phyloP scores from a whole-genome alignment of 92 coral and sea anemone genomes.

The Porites lobata region DNA sequence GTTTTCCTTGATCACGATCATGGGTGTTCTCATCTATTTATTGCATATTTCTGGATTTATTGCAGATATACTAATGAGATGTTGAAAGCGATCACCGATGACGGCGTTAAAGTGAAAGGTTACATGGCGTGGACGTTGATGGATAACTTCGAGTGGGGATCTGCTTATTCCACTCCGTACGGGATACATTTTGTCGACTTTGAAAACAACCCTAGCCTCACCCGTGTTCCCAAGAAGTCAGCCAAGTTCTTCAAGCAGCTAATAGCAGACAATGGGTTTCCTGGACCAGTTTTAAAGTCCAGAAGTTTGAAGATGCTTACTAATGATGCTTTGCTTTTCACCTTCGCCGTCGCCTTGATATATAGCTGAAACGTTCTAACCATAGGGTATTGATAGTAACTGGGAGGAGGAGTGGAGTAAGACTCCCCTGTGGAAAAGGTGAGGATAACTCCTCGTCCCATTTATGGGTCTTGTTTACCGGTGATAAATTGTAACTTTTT shows the following conservation, averaged over 20 bases:
- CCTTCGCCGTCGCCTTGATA: no score
- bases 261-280: slow-evolving; percentile 71
- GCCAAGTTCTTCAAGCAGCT: slow-evolving; percentile 72
- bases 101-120: slow-evolving; percentile 76
- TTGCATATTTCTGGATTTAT: not conserved
- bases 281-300: not conserved
- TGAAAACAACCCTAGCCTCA: slow-evolving; percentile 57
- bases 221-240: slow-evolving; percentile 81
- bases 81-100: slow-evolving; percentile 71
- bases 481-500: no score
- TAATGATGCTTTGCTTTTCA: not conserved
- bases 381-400: no score
- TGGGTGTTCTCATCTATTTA: not conserved
- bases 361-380: no score
- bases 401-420: no score
- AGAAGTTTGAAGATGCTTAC: not conserved
- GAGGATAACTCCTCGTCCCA: no score
- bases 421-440: no score
- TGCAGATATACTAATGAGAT: slow-evolving; percentile 69
- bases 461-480: no score
- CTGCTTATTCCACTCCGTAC: slow-evolving; percentile 73
- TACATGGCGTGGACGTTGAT: slow-evolving; percentile 86
- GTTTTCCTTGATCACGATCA: no score
- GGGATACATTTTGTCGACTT: slow-evolving; percentile 79
- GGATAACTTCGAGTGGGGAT: slow-evolving; percentile 90